Base-by-base conservation (phyloP, 2,113 vertebrate genomes). In the Steatornis caripensis region DNA sequence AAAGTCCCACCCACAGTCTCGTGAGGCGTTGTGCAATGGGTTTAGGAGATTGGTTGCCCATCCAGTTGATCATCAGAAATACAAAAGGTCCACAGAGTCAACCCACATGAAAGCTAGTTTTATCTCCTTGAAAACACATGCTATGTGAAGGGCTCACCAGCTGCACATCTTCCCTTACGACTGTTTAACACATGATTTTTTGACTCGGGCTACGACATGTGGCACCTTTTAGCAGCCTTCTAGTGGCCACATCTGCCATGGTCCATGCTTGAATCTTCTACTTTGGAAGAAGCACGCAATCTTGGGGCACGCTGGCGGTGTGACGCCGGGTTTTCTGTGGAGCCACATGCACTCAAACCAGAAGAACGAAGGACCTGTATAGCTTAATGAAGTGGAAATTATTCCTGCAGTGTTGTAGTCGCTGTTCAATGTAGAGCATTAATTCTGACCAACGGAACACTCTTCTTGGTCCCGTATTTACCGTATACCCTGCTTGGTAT, bases 161-260 rank as follows among this genome's bases (percentile, higher is more conserved):
- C 68, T 93, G 79, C 53, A 51, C 1, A 0, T 18, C 64, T 92
- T 89, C 84, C 81, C 75, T 78, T 68, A 20, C 0, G 6, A 10
- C 16, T 84, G 19, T 84, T 93, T 51, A 90, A 45, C 36, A 12
- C 6, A 7, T 12, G n/a, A 51, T 27, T 34, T 76, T 95, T 62
- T 82, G 45, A 17, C 27, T 0, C 0, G 39, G 3, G 7, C 69
- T 54, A 48, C 1, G 0, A 54, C 24, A 18, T 51, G 23, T 1
- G 1, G 15, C n/a, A 43, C 45, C 27, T 79, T 78, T 64, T n/a
- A 64, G 45, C 2, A 8, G 7, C 41, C 15, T 84, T 92, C 72
- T 34, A 84, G 60, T 55, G 64, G 27, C 37, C 18, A 14, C 4
- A 0, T 70, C 84, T 70, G 57, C 37, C n/a, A 10, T 16, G 12